Evolutionary conservation across 2,888 invertebrate genomes (phyloP).

Genomic region (Harpalus rufipes): DNA sequence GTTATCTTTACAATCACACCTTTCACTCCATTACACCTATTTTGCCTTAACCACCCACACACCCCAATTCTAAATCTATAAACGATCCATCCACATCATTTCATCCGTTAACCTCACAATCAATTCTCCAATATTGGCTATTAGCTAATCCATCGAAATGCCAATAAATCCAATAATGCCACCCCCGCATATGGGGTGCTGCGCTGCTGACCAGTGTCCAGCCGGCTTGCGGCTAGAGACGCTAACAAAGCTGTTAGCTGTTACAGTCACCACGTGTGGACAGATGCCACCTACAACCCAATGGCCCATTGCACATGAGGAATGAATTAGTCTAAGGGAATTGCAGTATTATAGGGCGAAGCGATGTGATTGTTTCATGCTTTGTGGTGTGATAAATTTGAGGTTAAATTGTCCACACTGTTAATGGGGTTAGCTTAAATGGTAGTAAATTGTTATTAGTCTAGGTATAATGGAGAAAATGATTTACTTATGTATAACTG

Average conservation of each 20-base stretch:
- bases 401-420: neutral
- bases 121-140: slow-evolving; percentile 21
- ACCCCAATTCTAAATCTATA: neutral
- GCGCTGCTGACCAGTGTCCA: neutral
- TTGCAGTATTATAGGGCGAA: neutral
- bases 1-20: too few relatives aligned
- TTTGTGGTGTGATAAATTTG: neutral
- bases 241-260: too few relatives aligned
- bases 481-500: neutral
- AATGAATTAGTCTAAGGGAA: slow-evolving; percentile 2
- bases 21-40: neutral
- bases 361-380: slow-evolving; percentile 1
- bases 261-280: neutral
- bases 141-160: slow-evolving; percentile 52
- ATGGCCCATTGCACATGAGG: neutral
- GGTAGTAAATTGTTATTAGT: neutral
- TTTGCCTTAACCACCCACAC: neutral
- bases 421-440: neutral
- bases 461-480: neutral
- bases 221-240: neutral
- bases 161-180: slow-evolving; percentile 44
- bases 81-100: slow-evolving; percentile 7
- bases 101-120: slow-evolving; percentile 29
- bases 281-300: neutral
- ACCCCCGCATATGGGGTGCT: slow-evolving; percentile 17